Percentiles rank a stretch among this genome's conserved stretches.
These are phyloP conservation scores for Leptobrachium leishanense DNA, from an alignment of 2,113 vertebrate genomes.

Conservation along the genomic window DNA sequence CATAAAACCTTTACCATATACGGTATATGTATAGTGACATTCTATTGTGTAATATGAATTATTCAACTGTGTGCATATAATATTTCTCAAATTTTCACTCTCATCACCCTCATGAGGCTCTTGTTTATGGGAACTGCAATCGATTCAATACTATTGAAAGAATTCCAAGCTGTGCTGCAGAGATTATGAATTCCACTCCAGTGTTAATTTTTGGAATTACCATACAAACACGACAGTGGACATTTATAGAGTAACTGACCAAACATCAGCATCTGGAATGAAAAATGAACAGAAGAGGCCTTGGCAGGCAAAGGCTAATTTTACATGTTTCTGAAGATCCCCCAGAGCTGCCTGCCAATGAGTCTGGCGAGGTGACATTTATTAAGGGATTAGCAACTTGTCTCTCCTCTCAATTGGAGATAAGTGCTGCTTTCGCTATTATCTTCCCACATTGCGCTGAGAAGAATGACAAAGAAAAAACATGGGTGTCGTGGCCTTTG, in stretches of 20 bases:
- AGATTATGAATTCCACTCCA: too few species aligned
- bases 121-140: neutral
- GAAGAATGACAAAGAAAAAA: slow-evolving; percentile 65
- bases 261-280: slow-evolving; percentile 19
- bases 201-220: neutral
- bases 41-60: too few species aligned
- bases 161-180: neutral
- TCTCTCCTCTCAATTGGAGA: slow-evolving; percentile 65
- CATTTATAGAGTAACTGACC: neutral
- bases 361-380: slow-evolving; percentile 60
- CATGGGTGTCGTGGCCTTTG: slow-evolving; percentile 64
- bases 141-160: neutral
- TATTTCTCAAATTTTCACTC: neutral
- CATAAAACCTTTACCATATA: too few species aligned
- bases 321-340: slow-evolving; percentile 54
- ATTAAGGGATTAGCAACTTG: slow-evolving; percentile 72
- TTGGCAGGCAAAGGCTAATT: slow-evolving; percentile 50
- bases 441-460: slow-evolving; percentile 61
- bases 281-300: slow-evolving; percentile 7
- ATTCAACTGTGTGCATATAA: too few species aligned
- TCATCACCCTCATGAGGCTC: neutral
- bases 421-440: slow-evolving; percentile 66
- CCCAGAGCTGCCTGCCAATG: slow-evolving; percentile 52
- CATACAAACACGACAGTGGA: slow-evolving; percentile 13
- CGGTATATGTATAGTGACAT: too few species aligned